Evolutionary conservation across 2,888 invertebrate genomes (phyloP), one percentile per base, ranked within the genome.

Genomic region (Spilosoma lubricipeda): DNA sequence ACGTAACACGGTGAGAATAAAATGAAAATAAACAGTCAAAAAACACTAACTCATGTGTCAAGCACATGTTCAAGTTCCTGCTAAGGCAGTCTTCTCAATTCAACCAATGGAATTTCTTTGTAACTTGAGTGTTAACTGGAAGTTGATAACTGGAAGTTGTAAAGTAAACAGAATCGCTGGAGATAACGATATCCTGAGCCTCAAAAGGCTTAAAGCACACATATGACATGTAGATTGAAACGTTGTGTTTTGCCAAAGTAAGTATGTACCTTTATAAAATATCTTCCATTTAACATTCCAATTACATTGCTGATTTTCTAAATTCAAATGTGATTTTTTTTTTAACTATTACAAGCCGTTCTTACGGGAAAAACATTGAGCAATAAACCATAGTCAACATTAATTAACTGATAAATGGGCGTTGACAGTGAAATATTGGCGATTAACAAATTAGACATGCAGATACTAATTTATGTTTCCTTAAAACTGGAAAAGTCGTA

Each of bases 271-370:
- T 27, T 27, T 27, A 27, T 45, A 18, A 67, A 67, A 27, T 18
- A 42, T 27, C 18, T 5, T 45, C 18, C 20, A 67, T 45, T 48
- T 67, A 45, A 48, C 30, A 15, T 36, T 52, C 70, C 48, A 67
- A 65, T 71, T 88, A 83, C 89, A 87, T 91, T 63, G 48, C 18
- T 39, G 88, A 89, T 88, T 89, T 89, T 90, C 87, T 84, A 88
- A 88, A 92, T 91, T 91, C 89, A 91, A 91, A 91, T 90, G 88
- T 90, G 88, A 86, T 64, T 82, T 88, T 89, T 91, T 64, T 82
- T 88, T 89, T 91, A 93, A 91, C 91, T 91, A 92, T 87, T 90
- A 92, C 93, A 93, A 93, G 93, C 90, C 87, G 82, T 86, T 79
- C 82, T 86, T 86, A 90, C 90, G 88, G 91, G 90, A 91, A 88